A percentile compares a stretch with the other conserved stretches of the same genome.
phyloP scores from a whole-genome alignment of 2,888 invertebrate genomes.

The Allophyes oxyacanthae region DNA sequence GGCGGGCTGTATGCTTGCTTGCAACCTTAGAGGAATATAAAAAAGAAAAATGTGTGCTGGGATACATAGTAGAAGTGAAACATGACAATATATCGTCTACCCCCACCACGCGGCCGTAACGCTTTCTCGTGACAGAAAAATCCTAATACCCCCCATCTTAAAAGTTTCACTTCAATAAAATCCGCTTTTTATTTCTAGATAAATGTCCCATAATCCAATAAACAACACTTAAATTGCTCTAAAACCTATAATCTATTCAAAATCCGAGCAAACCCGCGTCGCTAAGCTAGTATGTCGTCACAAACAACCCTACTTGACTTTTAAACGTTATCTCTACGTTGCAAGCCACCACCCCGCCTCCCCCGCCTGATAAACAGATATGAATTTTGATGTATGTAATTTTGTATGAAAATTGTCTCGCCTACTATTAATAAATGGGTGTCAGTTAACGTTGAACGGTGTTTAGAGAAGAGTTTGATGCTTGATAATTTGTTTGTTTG shows the following conservation, averaged over 20 bases:
- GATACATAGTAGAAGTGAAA: too few relatives aligned
- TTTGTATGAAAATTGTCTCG: slow-evolving; percentile 54
- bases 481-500: not conserved
- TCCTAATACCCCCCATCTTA: too few relatives aligned
- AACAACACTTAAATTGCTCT: not conserved
- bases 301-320: slow-evolving; percentile 67
- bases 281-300: slow-evolving; percentile 46
- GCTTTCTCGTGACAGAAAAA: too few relatives aligned
- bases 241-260: slow-evolving; percentile 8
- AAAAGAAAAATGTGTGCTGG: too few relatives aligned
- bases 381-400: slow-evolving; percentile 67
- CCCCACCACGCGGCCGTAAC: too few relatives aligned
- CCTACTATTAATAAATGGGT: slow-evolving; percentile 49
- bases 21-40: too few relatives aligned
- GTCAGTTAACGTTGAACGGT: slow-evolving; percentile 1
- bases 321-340: slow-evolving; percentile 66
- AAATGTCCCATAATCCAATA: not conserved
- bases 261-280: slow-evolving; percentile 19
- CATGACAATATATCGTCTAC: too few relatives aligned
- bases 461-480: not conserved
- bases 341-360: slow-evolving; percentile 60
- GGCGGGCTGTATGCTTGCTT: too few relatives aligned
- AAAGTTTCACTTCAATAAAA: too few relatives aligned
- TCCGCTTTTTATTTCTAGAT: too few relatives aligned
- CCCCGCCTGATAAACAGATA: slow-evolving; percentile 62